These are phyloP conservation scores for Tychaedon coryphoeus DNA, from an alignment of 2,113 vertebrate genomes.

Conservation along the genomic window DNA sequence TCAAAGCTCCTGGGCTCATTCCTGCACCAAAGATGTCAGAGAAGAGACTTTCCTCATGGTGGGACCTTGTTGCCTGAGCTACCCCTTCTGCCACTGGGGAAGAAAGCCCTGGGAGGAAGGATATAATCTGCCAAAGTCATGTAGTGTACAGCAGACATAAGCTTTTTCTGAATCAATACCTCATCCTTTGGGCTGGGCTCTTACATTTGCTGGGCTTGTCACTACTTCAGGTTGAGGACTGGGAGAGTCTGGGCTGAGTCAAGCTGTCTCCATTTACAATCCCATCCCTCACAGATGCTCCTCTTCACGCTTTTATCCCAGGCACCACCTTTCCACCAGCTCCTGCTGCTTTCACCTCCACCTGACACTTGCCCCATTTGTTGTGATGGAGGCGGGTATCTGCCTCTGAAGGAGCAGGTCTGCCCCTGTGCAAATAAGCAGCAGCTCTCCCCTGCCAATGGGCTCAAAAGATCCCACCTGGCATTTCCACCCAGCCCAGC, in stretches of 20 bases:
- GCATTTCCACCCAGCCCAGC: neutral
- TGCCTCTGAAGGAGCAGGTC: neutral
- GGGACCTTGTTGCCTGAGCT: neutral
- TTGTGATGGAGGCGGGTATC: accelerated
- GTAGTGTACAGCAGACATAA: neutral
- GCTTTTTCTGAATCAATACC: neutral
- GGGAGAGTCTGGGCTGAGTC: neutral
- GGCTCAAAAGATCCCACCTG: neutral
- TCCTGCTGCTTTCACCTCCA: neutral
- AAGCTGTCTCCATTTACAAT: neutral
- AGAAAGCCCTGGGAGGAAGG: neutral
- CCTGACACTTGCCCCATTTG: neutral
- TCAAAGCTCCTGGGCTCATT: neutral
- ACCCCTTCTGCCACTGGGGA: neutral
- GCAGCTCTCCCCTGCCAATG: neutral
- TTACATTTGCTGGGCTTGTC: neutral
- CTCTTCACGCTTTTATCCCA: accelerated
- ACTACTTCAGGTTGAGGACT: neutral
- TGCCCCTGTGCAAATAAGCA: neutral
- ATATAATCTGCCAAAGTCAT: neutral
- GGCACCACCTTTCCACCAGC: neutral
- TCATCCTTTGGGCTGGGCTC: accelerated
- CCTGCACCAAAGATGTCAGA: neutral
- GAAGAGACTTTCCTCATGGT: neutral
- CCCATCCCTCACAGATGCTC: neutral